Evolutionary conservation across 2,888 invertebrate species (phyloP), one percentile per base, ranked within the genome.

Genomic region (Chrysolina oricalcia): DNA sequence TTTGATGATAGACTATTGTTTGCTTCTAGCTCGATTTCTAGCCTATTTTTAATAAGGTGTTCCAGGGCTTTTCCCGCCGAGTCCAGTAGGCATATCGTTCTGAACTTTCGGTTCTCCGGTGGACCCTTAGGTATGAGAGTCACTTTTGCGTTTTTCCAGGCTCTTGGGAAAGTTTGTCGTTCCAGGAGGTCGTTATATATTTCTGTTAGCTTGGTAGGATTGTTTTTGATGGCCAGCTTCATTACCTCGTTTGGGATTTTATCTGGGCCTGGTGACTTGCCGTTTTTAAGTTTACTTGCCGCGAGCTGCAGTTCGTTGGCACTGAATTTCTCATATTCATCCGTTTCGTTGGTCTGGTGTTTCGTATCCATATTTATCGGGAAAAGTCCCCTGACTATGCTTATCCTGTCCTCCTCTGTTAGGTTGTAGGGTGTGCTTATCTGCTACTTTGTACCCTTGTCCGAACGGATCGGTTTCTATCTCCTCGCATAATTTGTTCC

Each of bases 391-490:
- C 43, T 56, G 13, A 53, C 46, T 11, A 64, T 46, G 15, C 56
- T 21, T 23, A 62, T 15, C 53, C 10, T 43, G 53, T 70, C 43
- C 19, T 65, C 65, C 10, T 9, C 41, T 19, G 56, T 66, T 41
- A 15, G 56, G 21, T 27, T 70, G 64, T 19, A 63, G 21, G 56
- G 74, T 50, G 43, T 35, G 0, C 21, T 53, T n/a, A 17, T 4
- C 10, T 68, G 50, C 72, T 19, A 80, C 66, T 73, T 70, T 78
- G 59, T 78, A 81, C 21, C 73, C 76, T 8, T 73, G 66, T 13
- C 70, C 76, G 67, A 77, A 80, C 0, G 72, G 48, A 40, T 78
- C 77, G 4, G 63, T 23, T n/a, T 77, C 79, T 8, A 78, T 53
- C 13, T 76, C 75, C 0, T 74, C 53, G 56, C 72, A 35, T 10